These are phyloP conservation scores for Lamproptera curius DNA, from an alignment of 2,888 invertebrate species.

Conservation along the genomic window DNA sequence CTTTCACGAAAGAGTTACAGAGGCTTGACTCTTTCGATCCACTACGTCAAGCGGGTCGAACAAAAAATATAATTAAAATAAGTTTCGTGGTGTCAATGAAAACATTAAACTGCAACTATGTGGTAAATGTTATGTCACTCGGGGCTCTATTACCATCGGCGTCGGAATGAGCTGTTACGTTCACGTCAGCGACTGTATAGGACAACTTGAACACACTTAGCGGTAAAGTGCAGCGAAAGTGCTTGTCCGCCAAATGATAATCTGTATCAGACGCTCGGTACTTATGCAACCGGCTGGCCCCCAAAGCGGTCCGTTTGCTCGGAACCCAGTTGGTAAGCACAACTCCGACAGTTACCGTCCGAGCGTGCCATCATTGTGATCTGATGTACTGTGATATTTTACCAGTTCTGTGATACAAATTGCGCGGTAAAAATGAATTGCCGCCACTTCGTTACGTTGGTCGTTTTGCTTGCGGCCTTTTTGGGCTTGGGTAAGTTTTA, in stretches of 20 bases:
- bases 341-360: conserved; percentile 39
- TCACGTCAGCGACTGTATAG: conserved; percentile 22
- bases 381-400: conserved; percentile 22
- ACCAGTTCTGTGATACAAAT: conserved; percentile 4
- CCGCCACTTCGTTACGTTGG: conserved; percentile 31
- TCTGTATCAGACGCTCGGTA: conserved; percentile 62
- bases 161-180: conserved; percentile 11
- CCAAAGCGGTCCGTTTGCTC: conserved; percentile 34
- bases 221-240: conserved; percentile 66
- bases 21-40: too few species aligned
- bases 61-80: too few species aligned
- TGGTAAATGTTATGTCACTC: conserved; percentile 9
- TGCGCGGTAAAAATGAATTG: conserved; percentile 32
- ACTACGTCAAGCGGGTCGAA: too few species aligned
- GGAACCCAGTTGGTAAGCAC: conserved; percentile 46
- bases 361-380: conserved; percentile 33
- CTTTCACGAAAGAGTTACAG: too few species aligned
- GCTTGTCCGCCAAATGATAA: conserved; percentile 73
- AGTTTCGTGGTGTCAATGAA: too few species aligned
- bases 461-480: conserved; percentile 36
- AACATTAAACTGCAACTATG: too few species aligned
- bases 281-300: conserved; percentile 62
- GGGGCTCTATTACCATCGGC: not conserved
- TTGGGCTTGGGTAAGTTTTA: conserved; percentile 39
- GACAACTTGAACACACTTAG: conserved; percentile 32